phyloP scores from a whole-genome alignment of 1,140 invertebrate genomes.

The Drosophila equinoxialis region DNA sequence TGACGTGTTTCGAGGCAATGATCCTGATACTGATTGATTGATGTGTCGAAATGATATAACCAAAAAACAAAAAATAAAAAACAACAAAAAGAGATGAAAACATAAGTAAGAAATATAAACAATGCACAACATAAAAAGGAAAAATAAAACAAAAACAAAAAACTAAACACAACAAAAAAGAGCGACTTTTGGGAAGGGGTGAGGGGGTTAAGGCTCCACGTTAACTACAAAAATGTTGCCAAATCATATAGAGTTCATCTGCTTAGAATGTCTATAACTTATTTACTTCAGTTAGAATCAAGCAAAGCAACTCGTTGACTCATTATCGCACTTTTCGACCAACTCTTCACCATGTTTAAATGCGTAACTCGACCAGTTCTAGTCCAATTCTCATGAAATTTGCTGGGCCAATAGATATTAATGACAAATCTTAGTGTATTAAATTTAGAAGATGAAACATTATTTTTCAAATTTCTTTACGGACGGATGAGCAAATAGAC shows the following conservation, averaged over 20 bases:
- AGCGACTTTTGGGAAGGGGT: neutral
- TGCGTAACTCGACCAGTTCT: too few species aligned
- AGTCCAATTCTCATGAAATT: too few species aligned
- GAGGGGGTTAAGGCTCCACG: neutral
- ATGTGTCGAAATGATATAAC: slow-evolving; percentile 64
- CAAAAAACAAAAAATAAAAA: slow-evolving; percentile 56
- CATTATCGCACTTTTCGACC: too few species aligned
- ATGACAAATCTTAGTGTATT: too few species aligned
- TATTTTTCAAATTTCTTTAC: too few species aligned
- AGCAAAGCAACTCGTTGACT: too few species aligned
- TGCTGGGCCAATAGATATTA: too few species aligned
- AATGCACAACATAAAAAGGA: slow-evolving; percentile 30
- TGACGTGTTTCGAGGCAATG: slow-evolving; percentile 78
- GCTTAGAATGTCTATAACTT: too few species aligned
- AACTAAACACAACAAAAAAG: neutral
- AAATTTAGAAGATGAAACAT: too few species aligned
- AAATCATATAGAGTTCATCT: neutral
- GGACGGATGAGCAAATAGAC: too few species aligned
- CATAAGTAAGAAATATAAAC: slow-evolving; percentile 25
- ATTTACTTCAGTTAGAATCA: too few species aligned
- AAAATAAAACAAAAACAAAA: slow-evolving; percentile 20
- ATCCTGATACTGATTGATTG: slow-evolving; percentile 71
- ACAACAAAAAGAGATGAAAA: slow-evolving; percentile 36
- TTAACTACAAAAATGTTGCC: neutral
- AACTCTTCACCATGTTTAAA: too few species aligned